phyloP scores from a whole-genome alignment of 2,113 vertebrate genomes.

The Carettochelys insculpta region DNA sequence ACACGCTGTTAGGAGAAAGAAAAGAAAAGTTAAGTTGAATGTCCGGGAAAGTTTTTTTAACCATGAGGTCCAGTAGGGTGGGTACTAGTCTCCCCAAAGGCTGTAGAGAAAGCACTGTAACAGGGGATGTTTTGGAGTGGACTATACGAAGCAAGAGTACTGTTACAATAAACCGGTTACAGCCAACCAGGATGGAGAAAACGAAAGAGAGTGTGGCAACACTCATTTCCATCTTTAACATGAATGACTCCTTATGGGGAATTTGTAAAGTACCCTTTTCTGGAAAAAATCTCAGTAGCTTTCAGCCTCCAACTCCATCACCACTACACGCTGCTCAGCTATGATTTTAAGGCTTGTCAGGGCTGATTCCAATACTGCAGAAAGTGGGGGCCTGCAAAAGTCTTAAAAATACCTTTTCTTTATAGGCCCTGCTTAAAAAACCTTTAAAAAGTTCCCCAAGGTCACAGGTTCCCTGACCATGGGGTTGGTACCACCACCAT shows the following conservation, averaged over 20 bases:
- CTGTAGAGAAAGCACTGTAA: neutral
- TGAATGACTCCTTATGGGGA: neutral
- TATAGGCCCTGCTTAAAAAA: too few relatives aligned
- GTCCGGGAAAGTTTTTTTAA: neutral
- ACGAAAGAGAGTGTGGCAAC: too few relatives aligned
- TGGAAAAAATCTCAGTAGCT: neutral
- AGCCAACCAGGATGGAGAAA: neutral
- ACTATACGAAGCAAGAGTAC: neutral
- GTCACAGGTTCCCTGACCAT: too few relatives aligned
- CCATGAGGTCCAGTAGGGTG: neutral
- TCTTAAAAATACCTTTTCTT: too few relatives aligned
- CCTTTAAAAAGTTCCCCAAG: too few relatives aligned
- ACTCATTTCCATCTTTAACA: neutral
- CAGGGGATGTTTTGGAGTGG: neutral
- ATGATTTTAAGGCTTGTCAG: too few relatives aligned
- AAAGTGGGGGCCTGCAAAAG: too few relatives aligned
- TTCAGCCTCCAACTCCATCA: neutral
- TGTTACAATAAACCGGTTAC: neutral
- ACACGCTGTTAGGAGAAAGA: neutral
- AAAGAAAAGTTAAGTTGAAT: neutral
- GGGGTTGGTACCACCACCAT: too few relatives aligned
- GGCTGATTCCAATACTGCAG: too few relatives aligned
- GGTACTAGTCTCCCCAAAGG: neutral
- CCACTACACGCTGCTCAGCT: neutral
- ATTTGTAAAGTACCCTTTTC: neutral